phyloP scores from a whole-genome alignment of 1,140 invertebrate species.

The Drosophila oshimai region DNA sequence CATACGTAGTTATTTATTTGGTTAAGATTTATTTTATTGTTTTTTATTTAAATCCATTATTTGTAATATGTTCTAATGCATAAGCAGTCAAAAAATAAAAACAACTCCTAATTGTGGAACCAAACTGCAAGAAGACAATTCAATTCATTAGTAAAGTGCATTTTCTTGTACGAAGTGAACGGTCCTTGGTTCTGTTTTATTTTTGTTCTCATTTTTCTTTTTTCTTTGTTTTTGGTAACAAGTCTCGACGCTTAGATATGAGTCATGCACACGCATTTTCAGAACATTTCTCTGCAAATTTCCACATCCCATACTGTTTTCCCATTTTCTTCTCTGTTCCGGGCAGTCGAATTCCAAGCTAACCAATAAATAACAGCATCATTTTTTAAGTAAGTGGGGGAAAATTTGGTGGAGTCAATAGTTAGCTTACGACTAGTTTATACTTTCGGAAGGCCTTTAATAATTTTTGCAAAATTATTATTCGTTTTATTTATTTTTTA shows the following conservation, averaged over 20 bases:
- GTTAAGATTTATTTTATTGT: too few relatives aligned
- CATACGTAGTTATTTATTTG: too few relatives aligned
- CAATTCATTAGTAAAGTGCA: conserved; percentile 79
- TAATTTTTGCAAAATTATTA: too few relatives aligned
- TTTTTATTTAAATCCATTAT: not conserved
- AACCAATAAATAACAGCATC: conserved; percentile 16
- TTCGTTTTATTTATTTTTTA: too few relatives aligned
- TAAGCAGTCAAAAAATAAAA: not conserved
- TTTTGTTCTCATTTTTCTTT: not conserved
- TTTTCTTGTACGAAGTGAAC: conserved; percentile 62
- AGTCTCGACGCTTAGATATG: conserved; percentile 9
- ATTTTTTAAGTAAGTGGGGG: not conserved
- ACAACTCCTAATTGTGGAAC: not conserved
- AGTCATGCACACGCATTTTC: conserved; percentile 36
- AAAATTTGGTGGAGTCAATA: not conserved
- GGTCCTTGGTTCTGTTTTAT: conserved; percentile 18
- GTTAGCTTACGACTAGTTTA: not conserved
- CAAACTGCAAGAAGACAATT: conserved; percentile 49
- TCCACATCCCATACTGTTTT: not conserved
- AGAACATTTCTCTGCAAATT: not conserved
- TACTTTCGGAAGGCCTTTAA: not conserved
- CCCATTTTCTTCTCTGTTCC: conserved; percentile 1
- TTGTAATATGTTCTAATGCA: too few relatives aligned
- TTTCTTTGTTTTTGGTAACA: not conserved
- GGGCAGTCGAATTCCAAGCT: not conserved